Base-by-base conservation (phyloP, 2,888 invertebrate genomes). In the Yponomeuta evonymella region DNA sequence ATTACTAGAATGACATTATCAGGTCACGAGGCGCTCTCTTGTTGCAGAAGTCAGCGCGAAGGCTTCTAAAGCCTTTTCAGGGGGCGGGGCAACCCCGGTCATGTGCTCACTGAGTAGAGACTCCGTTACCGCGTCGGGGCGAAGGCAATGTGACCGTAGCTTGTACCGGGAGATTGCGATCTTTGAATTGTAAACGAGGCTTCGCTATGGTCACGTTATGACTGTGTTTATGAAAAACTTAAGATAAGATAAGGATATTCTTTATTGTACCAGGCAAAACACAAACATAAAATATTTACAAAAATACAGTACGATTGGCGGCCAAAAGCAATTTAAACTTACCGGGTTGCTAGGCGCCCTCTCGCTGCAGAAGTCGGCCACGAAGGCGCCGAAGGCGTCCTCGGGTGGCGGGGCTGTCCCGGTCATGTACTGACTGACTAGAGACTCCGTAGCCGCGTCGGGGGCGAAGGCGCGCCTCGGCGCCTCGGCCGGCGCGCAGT, bases 321-420 rank as follows among this genome's bases (percentile, higher is more conserved):
- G 23, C 23, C 23, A 23, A 23, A 23, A 23, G 23, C 23, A 23
- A 23, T 23, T 23, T 23, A 51, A 12, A 58, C 51, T 58, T 15
- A 58, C 51, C 51, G 15, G 51, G 51, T 58, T 15, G 15, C 51
- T 58, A 15, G 51, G 51, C 51, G 51, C 51, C 8, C 15, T 58
- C 5, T 91, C 91, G 6, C 79, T 72, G 67, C 90, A 89, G 75
- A 82, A 89, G 71, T 92, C 90, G 51, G 80, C 82, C 29, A 90
- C 73, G 73, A 89, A 88, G 68, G 79, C 74, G 23, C 86, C 86
- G 70, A 88, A 89, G 0, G 82, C 75, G 69, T 88, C 30, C 11
- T 51, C 66, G 2, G 10, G 36, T 30, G 48, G 48, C 9, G 36
- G 43, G 62, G 30, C 36, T 0, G 51, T 6, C n/a, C 33, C 67